Conservation (phyloP, 2,888 invertebrate species). For the Liposcelis brunnea region DNA sequence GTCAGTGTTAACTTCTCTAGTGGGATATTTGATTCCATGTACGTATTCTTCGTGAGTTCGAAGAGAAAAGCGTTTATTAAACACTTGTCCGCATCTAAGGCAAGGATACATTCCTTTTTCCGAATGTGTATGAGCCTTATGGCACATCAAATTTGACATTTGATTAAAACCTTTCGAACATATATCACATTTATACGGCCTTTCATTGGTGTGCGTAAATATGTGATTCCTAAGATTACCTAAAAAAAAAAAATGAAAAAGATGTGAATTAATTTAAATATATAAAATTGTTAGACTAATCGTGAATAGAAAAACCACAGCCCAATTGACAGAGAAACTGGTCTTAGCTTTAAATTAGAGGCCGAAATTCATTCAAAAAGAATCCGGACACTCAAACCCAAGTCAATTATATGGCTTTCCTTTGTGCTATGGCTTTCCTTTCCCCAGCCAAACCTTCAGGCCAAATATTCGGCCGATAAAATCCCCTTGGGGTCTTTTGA, state of each 20-base stretch:
- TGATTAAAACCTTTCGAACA: constrained; percentile 64
- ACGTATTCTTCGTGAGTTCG: neutral
- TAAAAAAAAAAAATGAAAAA: constrained; percentile 21
- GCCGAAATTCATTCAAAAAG: no score
- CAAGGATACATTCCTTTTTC: neutral
- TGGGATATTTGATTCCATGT: neutral
- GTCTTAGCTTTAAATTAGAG: no score
- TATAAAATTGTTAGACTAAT: no score
- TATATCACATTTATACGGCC: constrained; percentile 57
- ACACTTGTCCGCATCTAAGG: neutral
- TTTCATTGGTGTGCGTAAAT: constrained; percentile 60
- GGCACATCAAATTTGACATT: constrained; percentile 63
- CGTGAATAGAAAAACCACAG: no score
- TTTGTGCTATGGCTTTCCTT: no score
- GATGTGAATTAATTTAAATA: no score
- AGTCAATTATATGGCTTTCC: no score
- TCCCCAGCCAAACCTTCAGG: no score
- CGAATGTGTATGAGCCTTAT: constrained; percentile 28
- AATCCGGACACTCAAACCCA: no score
- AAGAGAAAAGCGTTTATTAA: neutral
- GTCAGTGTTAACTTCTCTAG: neutral
- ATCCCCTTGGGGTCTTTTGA: no score
- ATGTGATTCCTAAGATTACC: constrained; percentile 60
- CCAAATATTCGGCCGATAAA: no score
- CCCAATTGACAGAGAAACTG: no score